Percentiles rank a stretch among this genome's conserved stretches.
Evolutionary conservation across 2,797 vertebrate species (phyloP).

Genomic region (Melanogrammus aeglefinus): DNA sequence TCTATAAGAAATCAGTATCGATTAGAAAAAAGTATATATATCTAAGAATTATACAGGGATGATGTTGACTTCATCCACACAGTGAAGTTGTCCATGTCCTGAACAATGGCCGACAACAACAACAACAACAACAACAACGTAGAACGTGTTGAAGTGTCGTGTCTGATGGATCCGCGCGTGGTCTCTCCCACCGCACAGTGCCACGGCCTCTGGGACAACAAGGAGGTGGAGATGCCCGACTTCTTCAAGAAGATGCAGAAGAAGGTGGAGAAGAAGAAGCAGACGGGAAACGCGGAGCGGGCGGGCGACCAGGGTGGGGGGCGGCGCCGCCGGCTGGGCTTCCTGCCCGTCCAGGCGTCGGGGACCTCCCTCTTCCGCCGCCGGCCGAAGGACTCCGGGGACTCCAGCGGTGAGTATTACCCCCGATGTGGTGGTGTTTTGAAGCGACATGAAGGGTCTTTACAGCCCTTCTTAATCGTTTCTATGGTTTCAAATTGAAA

Average conservation of each 20-base stretch:
- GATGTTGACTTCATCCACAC: too few species aligned
- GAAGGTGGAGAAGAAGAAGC: slow-evolving; percentile 72
- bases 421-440: not conserved
- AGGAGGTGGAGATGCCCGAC: slow-evolving; percentile 73
- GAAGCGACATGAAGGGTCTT: not conserved
- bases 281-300: slow-evolving; percentile 49
- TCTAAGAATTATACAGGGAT: not conserved
- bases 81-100: not conserved
- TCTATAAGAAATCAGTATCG: not conserved
- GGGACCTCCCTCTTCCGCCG: slow-evolving; percentile 61
- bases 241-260: slow-evolving; percentile 75
- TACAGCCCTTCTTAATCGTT: not conserved
- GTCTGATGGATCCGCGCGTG: not conserved
- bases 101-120: not conserved
- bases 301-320: slow-evolving; percentile 20
- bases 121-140: not conserved
- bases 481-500: too few species aligned
- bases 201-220: slow-evolving; percentile 82
- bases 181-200: slow-evolving; percentile 50
- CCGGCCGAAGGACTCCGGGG: slow-evolving; percentile 32
- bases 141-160: not conserved
- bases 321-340: slow-evolving; percentile 48
- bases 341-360: slow-evolving; percentile 67
- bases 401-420: slow-evolving; percentile 48
- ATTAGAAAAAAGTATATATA: not conserved